These are phyloP conservation scores for Melanotaenia duboulayi DNA, from an alignment of 2,113 vertebrate genomes.

Conservation along the genomic window DNA sequence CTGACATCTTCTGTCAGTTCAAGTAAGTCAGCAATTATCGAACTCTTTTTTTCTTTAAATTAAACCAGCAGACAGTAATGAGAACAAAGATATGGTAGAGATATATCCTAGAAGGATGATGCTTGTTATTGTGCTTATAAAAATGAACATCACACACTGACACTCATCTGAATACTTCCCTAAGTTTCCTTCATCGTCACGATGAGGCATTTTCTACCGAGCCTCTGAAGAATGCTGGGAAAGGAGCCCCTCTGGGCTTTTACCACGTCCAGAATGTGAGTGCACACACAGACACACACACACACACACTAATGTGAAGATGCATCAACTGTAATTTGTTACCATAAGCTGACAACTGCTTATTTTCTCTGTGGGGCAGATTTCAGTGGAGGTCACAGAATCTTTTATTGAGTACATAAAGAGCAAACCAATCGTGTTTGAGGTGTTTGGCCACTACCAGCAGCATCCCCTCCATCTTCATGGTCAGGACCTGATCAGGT, in stretches of 20 bases:
- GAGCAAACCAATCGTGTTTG: constrained; percentile 96
- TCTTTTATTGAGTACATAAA: constrained; percentile 98
- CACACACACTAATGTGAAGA: background rate
- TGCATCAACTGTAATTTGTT: background rate
- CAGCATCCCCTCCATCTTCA: constrained; percentile 92
- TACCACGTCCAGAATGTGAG: constrained; percentile 99
- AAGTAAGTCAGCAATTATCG: constrained; percentile 87
- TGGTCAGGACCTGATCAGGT: constrained; percentile 93
- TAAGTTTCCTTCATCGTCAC: constrained; percentile 96
- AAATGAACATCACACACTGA: constrained; percentile 9
- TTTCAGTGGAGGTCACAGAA: constrained; percentile 96
- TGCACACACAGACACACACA: constrained; percentile 9
- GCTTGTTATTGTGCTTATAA: background rate
- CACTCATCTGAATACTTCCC: constrained; percentile 19
- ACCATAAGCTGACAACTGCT: background rate
- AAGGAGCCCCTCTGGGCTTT: constrained; percentile 93
- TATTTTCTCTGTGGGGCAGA: constrained; percentile 72
- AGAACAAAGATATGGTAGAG: background rate
- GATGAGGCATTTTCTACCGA: constrained; percentile 99
- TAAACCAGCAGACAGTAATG: background rate
- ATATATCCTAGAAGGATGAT: background rate
- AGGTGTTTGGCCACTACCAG: constrained; percentile 98
- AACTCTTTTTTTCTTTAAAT: background rate
- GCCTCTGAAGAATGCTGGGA: constrained; percentile 95
- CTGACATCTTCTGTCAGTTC: constrained; percentile 99